Conservation (phyloP, 1,140 invertebrate species). For the Caenorhabditis brenneri region DNA sequence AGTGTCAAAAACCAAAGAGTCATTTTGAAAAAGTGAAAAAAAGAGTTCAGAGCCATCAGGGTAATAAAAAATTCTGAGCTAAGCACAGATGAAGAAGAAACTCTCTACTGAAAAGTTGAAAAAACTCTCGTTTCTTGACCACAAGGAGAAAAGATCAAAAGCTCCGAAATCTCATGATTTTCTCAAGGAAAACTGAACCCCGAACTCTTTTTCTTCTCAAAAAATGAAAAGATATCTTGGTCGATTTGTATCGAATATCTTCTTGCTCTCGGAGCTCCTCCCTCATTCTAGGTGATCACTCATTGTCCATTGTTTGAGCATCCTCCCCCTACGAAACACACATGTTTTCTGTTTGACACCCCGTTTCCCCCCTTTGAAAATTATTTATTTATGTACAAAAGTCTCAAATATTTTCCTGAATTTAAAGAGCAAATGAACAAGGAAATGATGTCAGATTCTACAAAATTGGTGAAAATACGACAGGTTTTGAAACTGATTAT, state of each 20-base stretch:
- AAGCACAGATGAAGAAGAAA: no score
- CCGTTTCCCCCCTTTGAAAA: no score
- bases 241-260: constrained; percentile 14
- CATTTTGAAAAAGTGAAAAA: no score
- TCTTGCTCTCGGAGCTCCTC: no score
- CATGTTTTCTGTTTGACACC: neutral
- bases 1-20: no score
- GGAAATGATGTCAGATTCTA: neutral
- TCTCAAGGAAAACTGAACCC: no score
- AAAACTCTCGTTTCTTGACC: no score
- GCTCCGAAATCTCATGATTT: neutral
- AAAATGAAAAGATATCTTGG: neutral
- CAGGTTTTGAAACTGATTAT: neutral
- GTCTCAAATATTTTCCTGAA: neutral
- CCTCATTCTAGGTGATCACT: neutral
- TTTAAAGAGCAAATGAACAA: neutral
- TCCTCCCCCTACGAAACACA: neutral
- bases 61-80: no score
- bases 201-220: no score
- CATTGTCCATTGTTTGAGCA: constrained; percentile 11
- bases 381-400: neutral
- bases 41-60: no score
- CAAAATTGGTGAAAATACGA: neutral
- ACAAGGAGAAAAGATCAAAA: neutral
- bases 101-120: no score